Base-by-base conservation (phyloP, 2,888 invertebrate genomes). In the Eilema depressum region DNA sequence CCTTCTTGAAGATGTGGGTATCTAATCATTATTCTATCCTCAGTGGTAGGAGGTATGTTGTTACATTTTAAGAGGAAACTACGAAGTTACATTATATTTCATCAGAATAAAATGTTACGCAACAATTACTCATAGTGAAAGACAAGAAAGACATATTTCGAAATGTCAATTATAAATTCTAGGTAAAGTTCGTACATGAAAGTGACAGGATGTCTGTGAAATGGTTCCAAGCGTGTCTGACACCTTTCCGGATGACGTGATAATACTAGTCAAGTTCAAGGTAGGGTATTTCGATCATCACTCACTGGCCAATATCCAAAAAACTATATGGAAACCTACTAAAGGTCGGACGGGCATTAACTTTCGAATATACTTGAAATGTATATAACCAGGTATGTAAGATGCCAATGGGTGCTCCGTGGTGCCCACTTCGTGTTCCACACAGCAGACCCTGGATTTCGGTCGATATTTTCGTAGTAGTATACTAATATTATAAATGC, bases 251-350 rank as follows among this genome's bases (percentile, higher is more conserved):
- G 73, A 77, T 80, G 78, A 85, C 78, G 87, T 83, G 85, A 85
- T 78, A 78, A 81, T 80, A 79, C 82, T 85, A 86, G 86, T 89
- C 90, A 93, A 91, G 90, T 90, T 90, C 92, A 91, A 92, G 91
- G 91, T 77, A 82, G 81, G 76, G 82, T 90, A 89, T 92, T 93
- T 92, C 86, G 86, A 89, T 88, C 86, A 90, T 88, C 82, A 77
- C 64, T 78, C 83, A 87, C 91, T 91, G 89, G 88, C 87, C 75
- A 74, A 82, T 73, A 75, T 89, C 94, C 94, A 93, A 90, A 81
- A n/a, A 87, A 83, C 79, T 80, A 88, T 86, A 82, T 78, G 85
- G 86, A 88, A 87, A 86, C 87, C 87, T 86, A 87, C 85, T 82
- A 41, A 41, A 41, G 63, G 14, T 63, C 41, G 33, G 25, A 41